Evolutionary conservation across 2,888 invertebrate species (phyloP).

Genomic region (Melipona beecheii): DNA sequence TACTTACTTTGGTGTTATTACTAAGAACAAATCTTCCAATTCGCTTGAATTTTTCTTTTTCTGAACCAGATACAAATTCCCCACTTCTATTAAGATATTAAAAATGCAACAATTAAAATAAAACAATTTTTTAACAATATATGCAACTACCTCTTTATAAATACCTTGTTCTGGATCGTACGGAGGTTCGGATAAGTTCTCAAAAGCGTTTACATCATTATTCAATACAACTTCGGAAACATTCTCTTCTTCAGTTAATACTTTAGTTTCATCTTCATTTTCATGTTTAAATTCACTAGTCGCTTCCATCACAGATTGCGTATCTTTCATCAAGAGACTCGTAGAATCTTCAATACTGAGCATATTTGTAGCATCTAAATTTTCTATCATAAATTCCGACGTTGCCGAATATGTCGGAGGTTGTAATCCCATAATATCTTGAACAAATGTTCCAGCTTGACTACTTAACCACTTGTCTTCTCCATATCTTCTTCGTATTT

Average conservation of each 20-base stretch:
- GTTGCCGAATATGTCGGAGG: constrained; percentile 70
- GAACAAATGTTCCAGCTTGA: constrained; percentile 85
- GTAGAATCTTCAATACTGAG: constrained; percentile 10
- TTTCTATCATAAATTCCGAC: constrained; percentile 67
- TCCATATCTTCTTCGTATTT: constrained; percentile 86
- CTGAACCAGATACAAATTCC: constrained; percentile 81
- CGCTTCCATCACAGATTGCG: constrained; percentile 3
- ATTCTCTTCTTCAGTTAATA: constrained; percentile 41
- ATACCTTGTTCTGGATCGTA: constrained; percentile 77
- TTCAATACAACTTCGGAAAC: constrained; percentile 31
- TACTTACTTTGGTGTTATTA: constrained; percentile 83
- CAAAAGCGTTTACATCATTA: constrained; percentile 33
- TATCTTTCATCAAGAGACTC: constrained; percentile 6
- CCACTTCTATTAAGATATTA: constrained; percentile 69
- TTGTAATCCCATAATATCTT: constrained; percentile 86
- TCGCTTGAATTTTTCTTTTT: constrained; percentile 80
- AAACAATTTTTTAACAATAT: neutral
- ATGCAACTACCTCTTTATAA: neutral
- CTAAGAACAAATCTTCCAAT: constrained; percentile 84
- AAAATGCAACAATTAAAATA: constrained; percentile 13
- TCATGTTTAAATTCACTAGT: constrained; percentile 5
- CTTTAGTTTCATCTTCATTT: constrained; percentile 1
- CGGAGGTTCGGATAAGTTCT: constrained; percentile 62
- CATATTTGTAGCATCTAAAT: constrained; percentile 20
- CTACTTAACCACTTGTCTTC: constrained; percentile 87